A percentile compares a stretch with the other conserved stretches of the same genome.
phyloP scores from a whole-genome alignment of 2,888 invertebrate genomes.

The Meliscaeva auricollis region DNA sequence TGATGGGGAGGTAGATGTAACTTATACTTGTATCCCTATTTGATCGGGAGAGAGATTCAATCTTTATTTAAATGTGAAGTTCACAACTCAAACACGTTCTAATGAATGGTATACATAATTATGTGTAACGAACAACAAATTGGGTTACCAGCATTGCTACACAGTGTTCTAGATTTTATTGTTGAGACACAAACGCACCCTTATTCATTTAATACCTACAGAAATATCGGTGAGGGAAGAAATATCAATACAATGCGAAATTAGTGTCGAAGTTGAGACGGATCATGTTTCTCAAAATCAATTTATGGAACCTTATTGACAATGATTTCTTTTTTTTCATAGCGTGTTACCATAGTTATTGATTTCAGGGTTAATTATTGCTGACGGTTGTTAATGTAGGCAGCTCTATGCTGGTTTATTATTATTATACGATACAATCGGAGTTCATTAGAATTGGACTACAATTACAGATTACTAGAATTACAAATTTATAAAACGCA shows the following conservation, averaged over 20 bases:
- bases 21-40: not conserved
- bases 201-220: not conserved
- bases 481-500: no score
- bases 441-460: not conserved
- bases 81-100: conserved; percentile 1
- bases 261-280: not conserved
- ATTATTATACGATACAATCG: not conserved
- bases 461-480: no score
- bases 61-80: not conserved
- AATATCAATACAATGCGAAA: not conserved
- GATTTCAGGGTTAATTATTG: not conserved
- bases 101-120: not conserved
- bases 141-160: conserved; percentile 3
- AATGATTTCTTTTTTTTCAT: not conserved
- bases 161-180: not conserved
- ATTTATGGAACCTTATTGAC: not conserved
- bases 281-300: conserved; percentile 6
- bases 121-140: not conserved
- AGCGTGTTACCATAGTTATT: not conserved
- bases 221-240: not conserved
- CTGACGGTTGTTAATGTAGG: not conserved
- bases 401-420: not conserved
- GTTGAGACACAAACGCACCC: not conserved
- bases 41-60: not conserved
- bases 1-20: not conserved